Evolutionary conservation across 2,888 invertebrate species (phyloP), one percentile per base, ranked within the genome.

Genomic region (Palloptera scutellata): DNA sequence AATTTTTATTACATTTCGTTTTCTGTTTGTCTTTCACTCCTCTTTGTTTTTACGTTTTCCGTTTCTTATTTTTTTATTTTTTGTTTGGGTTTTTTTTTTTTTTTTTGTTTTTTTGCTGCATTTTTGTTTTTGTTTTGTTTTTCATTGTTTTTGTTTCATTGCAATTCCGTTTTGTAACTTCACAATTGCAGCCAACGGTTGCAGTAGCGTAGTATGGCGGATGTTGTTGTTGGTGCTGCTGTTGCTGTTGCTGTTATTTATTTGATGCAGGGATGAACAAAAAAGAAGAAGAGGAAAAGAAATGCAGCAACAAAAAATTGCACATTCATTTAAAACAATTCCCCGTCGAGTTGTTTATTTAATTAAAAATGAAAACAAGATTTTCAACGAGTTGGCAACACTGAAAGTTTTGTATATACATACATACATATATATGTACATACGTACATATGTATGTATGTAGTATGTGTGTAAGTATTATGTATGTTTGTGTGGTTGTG

Each of bases 291-390:
- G n/a, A 52, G 52, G n/a, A 10, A 6, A 0, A 55, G 12, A 57
- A 53, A 53, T 15, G 12, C 3, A 53, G 5, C n/a, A 53, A n/a
- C 19, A 17, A n/a, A 53, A n/a, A n/a, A 53, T 11, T 15, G 15
- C 15, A 48, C 12, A 12, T n/a, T 13, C 53, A 17, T 15, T 15
- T 19, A 53, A 13, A 53, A 53, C 17, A 53, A 53, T 53, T 53
- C 53, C 53, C 53, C 53, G 53, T 53, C 53, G 53, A 73, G 66
- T 72, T 72, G 71, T 72, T 72, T 72, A 73, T 73, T 73, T 73
- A 72, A 73, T 73, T 73, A 72, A 73, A 73, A 73, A 70, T 65
- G 70, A 73, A 73, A 73, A 71, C 71, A 70, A 67, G 66, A 67
- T 67, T 53, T 53, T 19, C n/a, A 53, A 43, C 20, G 52, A 58